Conservation (phyloP, 2,113 vertebrate genomes). For the Oncorhynchus nerka region DNA sequence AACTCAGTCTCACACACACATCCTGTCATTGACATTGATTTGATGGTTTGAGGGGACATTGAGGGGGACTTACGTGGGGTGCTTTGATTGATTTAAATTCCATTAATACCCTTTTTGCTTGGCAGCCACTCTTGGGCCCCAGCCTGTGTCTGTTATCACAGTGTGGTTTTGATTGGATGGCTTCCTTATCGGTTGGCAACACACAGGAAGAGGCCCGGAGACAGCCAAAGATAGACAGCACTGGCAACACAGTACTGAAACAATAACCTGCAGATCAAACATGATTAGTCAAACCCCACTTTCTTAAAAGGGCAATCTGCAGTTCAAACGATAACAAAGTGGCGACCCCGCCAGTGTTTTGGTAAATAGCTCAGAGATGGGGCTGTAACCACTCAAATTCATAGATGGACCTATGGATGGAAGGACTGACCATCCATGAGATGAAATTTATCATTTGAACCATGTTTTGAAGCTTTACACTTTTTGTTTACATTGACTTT, state of each 20-base stretch:
- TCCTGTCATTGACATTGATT: constrained; percentile 9
- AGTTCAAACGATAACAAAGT: too few relatives aligned
- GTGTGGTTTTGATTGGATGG: constrained; percentile 38
- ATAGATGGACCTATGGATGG: too few relatives aligned
- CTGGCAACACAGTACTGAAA: constrained; percentile 40
- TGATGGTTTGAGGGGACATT: constrained; percentile 5
- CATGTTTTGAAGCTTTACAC: too few relatives aligned
- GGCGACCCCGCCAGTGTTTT: too few relatives aligned
- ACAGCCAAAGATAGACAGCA: constrained; percentile 39
- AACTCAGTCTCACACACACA: background rate
- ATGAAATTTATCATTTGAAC: too few relatives aligned
- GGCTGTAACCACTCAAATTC: too few relatives aligned
- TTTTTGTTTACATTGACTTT: too few relatives aligned
- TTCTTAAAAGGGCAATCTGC: background rate
- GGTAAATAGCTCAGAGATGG: too few relatives aligned
- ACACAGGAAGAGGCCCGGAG: constrained; percentile 53
- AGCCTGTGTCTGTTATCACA: constrained; percentile 50
- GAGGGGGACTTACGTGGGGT: constrained; percentile 17
- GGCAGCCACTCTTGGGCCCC: constrained; percentile 36
- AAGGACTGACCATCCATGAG: too few relatives aligned
- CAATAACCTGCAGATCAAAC: constrained; percentile 53
- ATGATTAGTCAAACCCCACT: constrained; percentile 26
- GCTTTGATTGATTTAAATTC: constrained; percentile 66
- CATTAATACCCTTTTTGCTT: constrained; percentile 53
- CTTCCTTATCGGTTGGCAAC: constrained; percentile 64